These are phyloP conservation scores for Cephus cinctus DNA, from an alignment of 1,140 invertebrate species.

Conservation along the genomic window DNA sequence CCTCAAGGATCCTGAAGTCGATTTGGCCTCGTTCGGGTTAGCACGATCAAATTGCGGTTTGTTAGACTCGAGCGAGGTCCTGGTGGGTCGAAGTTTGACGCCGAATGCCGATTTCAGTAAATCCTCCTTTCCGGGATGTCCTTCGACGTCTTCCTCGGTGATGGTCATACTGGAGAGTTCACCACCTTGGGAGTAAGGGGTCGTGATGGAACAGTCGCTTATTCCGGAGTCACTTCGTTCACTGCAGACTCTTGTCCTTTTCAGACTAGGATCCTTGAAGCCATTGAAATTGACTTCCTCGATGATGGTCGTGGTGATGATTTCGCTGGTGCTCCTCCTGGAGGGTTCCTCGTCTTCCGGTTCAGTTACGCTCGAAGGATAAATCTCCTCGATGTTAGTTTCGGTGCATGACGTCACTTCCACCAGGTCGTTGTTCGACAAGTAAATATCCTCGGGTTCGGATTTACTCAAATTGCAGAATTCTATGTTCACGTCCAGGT, in stretches of 20 bases:
- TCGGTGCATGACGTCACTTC: neutral
- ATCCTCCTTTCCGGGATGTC: too few relatives aligned
- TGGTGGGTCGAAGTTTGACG: neutral
- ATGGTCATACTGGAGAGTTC: neutral
- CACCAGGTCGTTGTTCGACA: constrained; percentile 4
- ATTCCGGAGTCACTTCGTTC: constrained; percentile 63
- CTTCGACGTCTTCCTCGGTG: constrained; percentile 1
- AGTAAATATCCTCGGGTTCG: constrained; percentile 9
- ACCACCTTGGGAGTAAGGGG: constrained; percentile 10
- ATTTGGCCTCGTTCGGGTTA: neutral
- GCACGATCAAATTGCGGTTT: neutral
- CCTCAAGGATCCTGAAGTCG: neutral
- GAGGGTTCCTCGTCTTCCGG: neutral
- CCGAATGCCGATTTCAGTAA: neutral
- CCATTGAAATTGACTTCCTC: neutral
- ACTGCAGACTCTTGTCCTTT: constrained; percentile 41
- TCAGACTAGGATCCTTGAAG: neutral
- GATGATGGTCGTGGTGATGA: neutral
- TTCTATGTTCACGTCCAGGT: constrained; percentile 2
- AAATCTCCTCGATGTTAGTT: constrained; percentile 1
- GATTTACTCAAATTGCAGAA: constrained; percentile 8
- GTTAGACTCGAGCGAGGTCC: neutral
- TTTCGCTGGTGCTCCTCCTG: neutral
- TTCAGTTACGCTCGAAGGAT: constrained; percentile 5
- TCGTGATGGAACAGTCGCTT: constrained; percentile 57